A percentile compares a stretch with the other conserved stretches of the same genome.
These are phyloP conservation scores for Labrus mixtus DNA, from an alignment of 2,113 vertebrate genomes.

Conservation along the genomic window DNA sequence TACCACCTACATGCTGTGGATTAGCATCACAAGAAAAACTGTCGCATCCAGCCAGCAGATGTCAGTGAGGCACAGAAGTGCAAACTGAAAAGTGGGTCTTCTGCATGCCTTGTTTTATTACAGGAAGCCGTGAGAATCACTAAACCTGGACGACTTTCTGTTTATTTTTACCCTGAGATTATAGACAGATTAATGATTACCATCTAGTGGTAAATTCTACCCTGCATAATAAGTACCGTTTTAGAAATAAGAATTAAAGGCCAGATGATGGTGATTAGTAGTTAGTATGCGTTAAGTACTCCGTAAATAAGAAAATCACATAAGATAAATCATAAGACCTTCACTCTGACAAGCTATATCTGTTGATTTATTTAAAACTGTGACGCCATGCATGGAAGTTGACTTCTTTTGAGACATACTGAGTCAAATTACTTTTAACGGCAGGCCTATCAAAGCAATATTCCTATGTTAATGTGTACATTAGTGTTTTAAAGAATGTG, in stretches of 20 bases:
- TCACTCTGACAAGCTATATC: neutral
- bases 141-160: constrained; percentile 3
- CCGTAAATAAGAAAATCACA: constrained; percentile 6
- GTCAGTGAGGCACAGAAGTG: constrained; percentile 58
- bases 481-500: neutral
- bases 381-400: neutral
- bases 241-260: neutral
- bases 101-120: neutral
- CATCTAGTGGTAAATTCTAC: neutral
- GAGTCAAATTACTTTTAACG: neutral
- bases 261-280: neutral
- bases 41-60: constrained; percentile 66
- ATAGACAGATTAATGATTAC: constrained; percentile 2
- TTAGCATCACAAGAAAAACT: neutral
- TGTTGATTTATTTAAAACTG: constrained; percentile 17
- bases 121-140: neutral
- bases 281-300: constrained; percentile 2
- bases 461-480: constrained; percentile 1
- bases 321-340: constrained; percentile 5
- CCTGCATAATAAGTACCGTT: constrained; percentile 1
- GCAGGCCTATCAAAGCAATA: neutral
- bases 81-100: constrained; percentile 7
- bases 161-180: constrained; percentile 61
- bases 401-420: neutral
- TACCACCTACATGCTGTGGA: neutral